Evolutionary conservation across 2,113 vertebrate genomes (phyloP), one percentile per base, ranked within the genome.

Genomic region (Sinocyclocheilus anophthalmus): DNA sequence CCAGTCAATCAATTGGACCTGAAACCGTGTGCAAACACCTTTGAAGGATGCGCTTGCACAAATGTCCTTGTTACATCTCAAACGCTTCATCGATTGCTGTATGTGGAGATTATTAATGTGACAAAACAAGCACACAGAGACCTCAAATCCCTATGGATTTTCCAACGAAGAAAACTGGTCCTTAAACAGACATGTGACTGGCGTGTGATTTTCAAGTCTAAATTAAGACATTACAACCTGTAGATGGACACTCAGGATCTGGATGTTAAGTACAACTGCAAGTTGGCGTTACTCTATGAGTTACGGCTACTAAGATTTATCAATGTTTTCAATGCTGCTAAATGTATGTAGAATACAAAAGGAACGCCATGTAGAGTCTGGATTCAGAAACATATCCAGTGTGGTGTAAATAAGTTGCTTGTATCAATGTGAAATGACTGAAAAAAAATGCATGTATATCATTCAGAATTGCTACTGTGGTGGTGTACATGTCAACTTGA

Each of bases 261-360:
- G 76, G 77, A 76, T 76, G 37, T 78, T 72, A n/a, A 50, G 50
- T 77, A 45, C 24, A 65, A 42, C 55, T 72, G 59, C 81, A 85
- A 88, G 85, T 80, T 61, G 22, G 85, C 89, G 77, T 90, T 89
- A 88, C 92, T 94, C 94, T 91, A 85, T 93, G 94, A 95, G 94
- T 90, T 91, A 91, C 92, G 91, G 86, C 81, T 81, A 55, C 85
- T 83, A 88, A 85, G 84, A 81, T 86, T 79, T 70, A 81, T 90
- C 30, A 24, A 76, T 79, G 76, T 77, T 78, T 88, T 37, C 18
- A 85, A 61, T 93, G 92, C 90, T 93, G 93, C 90, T 93, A 92
- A 83, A 72, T 65, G 76, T 63, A 87, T 84, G 90, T 90, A 90
- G 87, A 61, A 63, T 76, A 79, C 69, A 75, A 72, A 63, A n/a